Evolutionary conservation across 1,140 invertebrate species (phyloP), one percentile per base, ranked within the genome.

Genomic region (Anastatus disparis): DNA sequence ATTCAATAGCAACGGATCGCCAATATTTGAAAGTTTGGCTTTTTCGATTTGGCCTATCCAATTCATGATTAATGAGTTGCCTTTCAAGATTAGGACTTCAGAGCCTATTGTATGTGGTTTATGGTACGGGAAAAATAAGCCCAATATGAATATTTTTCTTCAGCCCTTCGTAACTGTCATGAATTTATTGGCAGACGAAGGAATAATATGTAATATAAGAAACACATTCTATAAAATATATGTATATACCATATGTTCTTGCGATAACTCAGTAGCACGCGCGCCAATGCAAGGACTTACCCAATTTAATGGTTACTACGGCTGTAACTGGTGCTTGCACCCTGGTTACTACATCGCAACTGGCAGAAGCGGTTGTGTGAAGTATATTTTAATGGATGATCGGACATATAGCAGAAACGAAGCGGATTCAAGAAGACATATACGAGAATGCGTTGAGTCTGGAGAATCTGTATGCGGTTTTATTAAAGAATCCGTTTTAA

Each of bases 61-160:
- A 35, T 17, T 74, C 15, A 64, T 74, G 17, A 38, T 74, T 3
- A 74, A 74, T 59, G 73, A 74, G 52, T 46, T 71, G 29, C 73
- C 73, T 63, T 46, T 42, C 20, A 24, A 71, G 15, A 70, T 68
- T 13, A 42, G 73, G 26, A 63, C n/a, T 74, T 59, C 38, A 74
- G 76, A 65, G 75, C 67, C 40, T 71, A 67, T 13, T 70, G n/a
- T n/a, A n/a, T n/a, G n/a, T n/a, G n/a, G n/a, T n/a, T n/a, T n/a
- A n/a, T n/a, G n/a, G n/a, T n/a, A n/a, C n/a, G n/a, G n/a, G n/a
- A n/a, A n/a, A n/a, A n/a, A n/a, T n/a, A n/a, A n/a, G n/a, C n/a
- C n/a, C n/a, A n/a, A n/a, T n/a, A n/a, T n/a, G n/a, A n/a, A n/a
- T n/a, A n/a, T n/a, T n/a, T n/a, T n/a, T n/a, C n/a, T n/a, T n/a